A percentile compares a stretch with the other conserved stretches of the same genome.
phyloP scores from a whole-genome alignment of 2,113 vertebrate genomes.

The Oreotrochilus melanogaster region DNA sequence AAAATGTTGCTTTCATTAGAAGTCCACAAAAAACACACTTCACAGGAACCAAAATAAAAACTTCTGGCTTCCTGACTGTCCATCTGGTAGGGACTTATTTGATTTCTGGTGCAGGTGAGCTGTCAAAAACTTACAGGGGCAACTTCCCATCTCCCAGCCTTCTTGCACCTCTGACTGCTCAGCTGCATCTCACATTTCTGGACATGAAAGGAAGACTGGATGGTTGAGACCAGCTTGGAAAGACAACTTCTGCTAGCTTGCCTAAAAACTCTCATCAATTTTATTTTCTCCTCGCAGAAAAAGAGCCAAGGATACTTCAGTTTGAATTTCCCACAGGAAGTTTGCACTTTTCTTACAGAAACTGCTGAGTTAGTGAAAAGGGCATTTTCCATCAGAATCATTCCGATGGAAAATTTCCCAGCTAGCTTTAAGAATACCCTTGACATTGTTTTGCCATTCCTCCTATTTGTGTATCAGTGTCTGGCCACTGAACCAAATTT shows the following conservation, averaged over 20 bases:
- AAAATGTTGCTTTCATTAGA: not conserved
- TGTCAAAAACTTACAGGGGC: not conserved
- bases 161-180: not conserved
- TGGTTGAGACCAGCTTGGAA: not conserved
- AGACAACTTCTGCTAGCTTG: not conserved
- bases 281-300: not conserved
- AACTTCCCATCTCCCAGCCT: not conserved
- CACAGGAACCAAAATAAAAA: not conserved
- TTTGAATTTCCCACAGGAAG: constrained; percentile 46
- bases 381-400: constrained; percentile 44
- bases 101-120: not conserved
- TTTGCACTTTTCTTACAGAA: constrained; percentile 39
- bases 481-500: constrained; percentile 41
- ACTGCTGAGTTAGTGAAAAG: constrained; percentile 50
- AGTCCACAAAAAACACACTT: not conserved
- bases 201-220: not conserved
- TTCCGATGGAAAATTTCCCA: constrained; percentile 64
- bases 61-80: not conserved
- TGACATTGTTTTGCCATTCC: constrained; percentile 67
- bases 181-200: not conserved
- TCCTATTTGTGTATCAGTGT: constrained; percentile 49
- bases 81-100: not conserved
- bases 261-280: not conserved
- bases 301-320: constrained; percentile 30
- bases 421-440: constrained; percentile 62